Conservation (phyloP, 2,113 vertebrate genomes). For the Agapornis roseicollis region DNA sequence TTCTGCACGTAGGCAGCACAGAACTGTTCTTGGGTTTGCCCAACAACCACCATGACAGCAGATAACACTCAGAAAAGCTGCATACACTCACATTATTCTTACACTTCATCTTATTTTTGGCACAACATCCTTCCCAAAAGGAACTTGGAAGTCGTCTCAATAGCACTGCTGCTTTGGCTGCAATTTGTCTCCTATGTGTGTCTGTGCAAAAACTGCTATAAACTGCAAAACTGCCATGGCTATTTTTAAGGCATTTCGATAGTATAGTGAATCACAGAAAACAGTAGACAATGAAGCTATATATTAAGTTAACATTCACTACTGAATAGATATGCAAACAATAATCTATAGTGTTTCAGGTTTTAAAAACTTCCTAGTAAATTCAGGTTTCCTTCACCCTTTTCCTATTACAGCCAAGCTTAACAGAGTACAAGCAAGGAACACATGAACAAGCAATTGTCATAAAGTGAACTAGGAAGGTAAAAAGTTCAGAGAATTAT, state of each 20-base stretch:
- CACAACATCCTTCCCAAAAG: slow-evolving; percentile 53
- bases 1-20: background rate
- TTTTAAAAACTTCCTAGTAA: background rate
- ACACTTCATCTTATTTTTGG: slow-evolving; percentile 48
- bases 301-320: background rate
- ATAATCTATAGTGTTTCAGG: slow-evolving; percentile 16
- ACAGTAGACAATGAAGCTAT: slow-evolving; percentile 13
- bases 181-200: background rate
- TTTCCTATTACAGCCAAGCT: background rate
- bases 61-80: slow-evolving; percentile 26
- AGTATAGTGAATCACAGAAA: background rate
- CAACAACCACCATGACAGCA: background rate
- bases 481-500: slow-evolving; percentile 56
- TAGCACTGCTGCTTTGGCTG: background rate
- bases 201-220: slow-evolving; percentile 25
- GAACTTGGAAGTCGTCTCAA: slow-evolving; percentile 37
- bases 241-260: slow-evolving; percentile 31
- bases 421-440: slow-evolving; percentile 9
- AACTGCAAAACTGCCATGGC: background rate
- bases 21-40: background rate
- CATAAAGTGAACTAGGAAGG: slow-evolving; percentile 28
- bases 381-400: background rate
- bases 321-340: background rate
- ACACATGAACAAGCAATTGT: slow-evolving; percentile 6
- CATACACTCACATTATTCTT: slow-evolving; percentile 21